Evolutionary conservation across 2,888 invertebrate genomes (phyloP).

Genomic region (Spisula subtruncata): DNA sequence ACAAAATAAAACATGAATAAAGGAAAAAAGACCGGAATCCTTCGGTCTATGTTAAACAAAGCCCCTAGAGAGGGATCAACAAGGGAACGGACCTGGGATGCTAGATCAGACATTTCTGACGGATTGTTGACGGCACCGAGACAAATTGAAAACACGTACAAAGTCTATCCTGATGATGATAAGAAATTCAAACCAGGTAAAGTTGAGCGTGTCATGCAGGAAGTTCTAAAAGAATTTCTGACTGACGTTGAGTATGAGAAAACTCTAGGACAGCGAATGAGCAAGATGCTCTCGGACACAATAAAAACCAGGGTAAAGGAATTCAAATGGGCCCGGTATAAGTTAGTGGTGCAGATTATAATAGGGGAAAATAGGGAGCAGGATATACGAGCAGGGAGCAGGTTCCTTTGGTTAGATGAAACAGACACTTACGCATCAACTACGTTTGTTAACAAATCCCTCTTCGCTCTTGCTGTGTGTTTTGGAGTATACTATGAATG

Average conservation of each 20-base stretch:
- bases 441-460: slow-evolving; percentile 69
- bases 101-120: slow-evolving; percentile 59
- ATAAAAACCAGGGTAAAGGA: slow-evolving; percentile 76
- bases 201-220: slow-evolving; percentile 72
- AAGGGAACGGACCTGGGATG: slow-evolving; percentile 56
- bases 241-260: slow-evolving; percentile 72
- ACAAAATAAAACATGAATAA: slow-evolving; percentile 30
- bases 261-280: slow-evolving; percentile 70
- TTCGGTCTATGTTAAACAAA: slow-evolving; percentile 65
- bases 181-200: slow-evolving; percentile 66
- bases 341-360: slow-evolving; percentile 76
- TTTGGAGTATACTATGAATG: slow-evolving; percentile 76
- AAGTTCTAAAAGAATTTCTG: slow-evolving; percentile 67
- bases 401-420: slow-evolving; percentile 77
- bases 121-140: not conserved
- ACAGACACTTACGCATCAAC: slow-evolving; percentile 76
- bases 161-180: slow-evolving; percentile 69
- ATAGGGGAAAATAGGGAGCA: slow-evolving; percentile 77
- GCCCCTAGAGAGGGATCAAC: slow-evolving; percentile 60
- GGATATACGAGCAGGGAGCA: slow-evolving; percentile 74
- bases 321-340: slow-evolving; percentile 75
- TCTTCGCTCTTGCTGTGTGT: slow-evolving; percentile 78
- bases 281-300: slow-evolving; percentile 72
- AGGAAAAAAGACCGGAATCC: slow-evolving; percentile 51
- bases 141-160: slow-evolving; percentile 74